Base-by-base conservation (phyloP, 2,888 invertebrate genomes). In the Schrankia costaestrigalis region DNA sequence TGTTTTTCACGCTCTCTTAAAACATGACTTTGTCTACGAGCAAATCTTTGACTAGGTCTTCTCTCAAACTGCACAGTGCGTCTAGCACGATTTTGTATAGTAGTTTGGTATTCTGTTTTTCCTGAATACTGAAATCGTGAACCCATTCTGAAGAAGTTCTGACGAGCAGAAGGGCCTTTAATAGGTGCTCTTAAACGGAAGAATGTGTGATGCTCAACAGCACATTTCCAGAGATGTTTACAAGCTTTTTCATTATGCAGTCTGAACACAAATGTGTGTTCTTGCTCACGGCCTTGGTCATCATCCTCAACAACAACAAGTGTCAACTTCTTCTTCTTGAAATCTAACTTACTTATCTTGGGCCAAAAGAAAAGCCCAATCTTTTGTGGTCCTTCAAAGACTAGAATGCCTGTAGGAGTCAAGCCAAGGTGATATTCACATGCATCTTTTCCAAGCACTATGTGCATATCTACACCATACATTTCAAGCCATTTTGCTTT, bases 141-240 rank as follows among this genome's bases (percentile, higher is more conserved):
- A 32, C 99, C 99, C 97, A 99, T 97, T 45, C 99, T 91, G 86
- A 99, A 97, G 89, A 99, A 98, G 85, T 97, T 97, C 75, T 97
- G 98, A 11, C 97, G 90, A 0, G 95, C 95, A 14, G 94, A 94
- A 2, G 95, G 95, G 1, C 95, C 94, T 76, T 96, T 96, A 0
- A 95, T 94, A 1, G 96, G 95, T 18, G 95, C 95, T 50, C 96
- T 92, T 33, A 99, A 89, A 46, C 99, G 92, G 91, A 99, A 99
- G 90, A 99, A 99, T 1, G 98, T 96, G 88, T 99, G 99, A 87
- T 99, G 98, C 81, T 99, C 99, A 0, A 99, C 96, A 13, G 99
- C 99, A 89, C 99, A 99, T 83, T 99, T 99, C 99, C 99, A 99
- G 49, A 99, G 89, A 85, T 99, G 99, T 79, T 99, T 99, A 77